phyloP scores from a whole-genome alignment of 2,888 invertebrate species.

The Dryobotodes eremita region DNA sequence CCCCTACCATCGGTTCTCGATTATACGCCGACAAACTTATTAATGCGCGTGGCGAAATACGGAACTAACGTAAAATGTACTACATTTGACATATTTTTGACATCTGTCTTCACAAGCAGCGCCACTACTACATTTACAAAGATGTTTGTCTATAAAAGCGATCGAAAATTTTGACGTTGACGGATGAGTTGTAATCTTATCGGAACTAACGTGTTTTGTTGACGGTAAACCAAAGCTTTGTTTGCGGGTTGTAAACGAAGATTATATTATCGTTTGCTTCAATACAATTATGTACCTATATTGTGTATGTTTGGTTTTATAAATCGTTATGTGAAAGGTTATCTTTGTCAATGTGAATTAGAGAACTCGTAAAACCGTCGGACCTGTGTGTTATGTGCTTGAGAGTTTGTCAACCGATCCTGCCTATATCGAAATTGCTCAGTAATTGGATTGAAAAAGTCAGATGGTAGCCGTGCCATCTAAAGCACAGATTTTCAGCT shows the following conservation, averaged over 20 bases:
- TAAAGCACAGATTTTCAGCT: not conserved
- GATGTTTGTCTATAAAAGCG: conserved; percentile 30
- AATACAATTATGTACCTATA: conserved; percentile 21
- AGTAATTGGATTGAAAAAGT: not conserved
- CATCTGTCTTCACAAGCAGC: conserved; percentile 10
- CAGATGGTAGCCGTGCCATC: not conserved
- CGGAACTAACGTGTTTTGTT: conserved; percentile 46
- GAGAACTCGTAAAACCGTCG: not conserved
- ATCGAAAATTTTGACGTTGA: conserved; percentile 55
- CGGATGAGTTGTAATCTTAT: conserved; percentile 55
- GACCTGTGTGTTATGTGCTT: not conserved
- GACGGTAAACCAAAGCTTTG: conserved; percentile 43
- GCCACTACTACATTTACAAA: conserved; percentile 22
- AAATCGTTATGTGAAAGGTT: not conserved
- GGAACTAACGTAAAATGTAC: conserved; percentile 17
- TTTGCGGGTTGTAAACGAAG: conserved; percentile 45
- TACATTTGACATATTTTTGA: conserved; percentile 5
- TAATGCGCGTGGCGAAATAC: conserved; percentile 16
- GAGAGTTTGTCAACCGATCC: not conserved
- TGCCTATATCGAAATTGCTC: not conserved
- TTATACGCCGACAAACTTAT: conserved; percentile 20
- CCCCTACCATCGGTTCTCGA: conserved; percentile 63
- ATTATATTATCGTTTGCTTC: conserved; percentile 39
- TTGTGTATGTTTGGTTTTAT: not conserved
- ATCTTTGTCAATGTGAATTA: not conserved